These are phyloP conservation scores for Idaea straminata DNA, from an alignment of 2,888 invertebrate genomes.

Conservation along the genomic window DNA sequence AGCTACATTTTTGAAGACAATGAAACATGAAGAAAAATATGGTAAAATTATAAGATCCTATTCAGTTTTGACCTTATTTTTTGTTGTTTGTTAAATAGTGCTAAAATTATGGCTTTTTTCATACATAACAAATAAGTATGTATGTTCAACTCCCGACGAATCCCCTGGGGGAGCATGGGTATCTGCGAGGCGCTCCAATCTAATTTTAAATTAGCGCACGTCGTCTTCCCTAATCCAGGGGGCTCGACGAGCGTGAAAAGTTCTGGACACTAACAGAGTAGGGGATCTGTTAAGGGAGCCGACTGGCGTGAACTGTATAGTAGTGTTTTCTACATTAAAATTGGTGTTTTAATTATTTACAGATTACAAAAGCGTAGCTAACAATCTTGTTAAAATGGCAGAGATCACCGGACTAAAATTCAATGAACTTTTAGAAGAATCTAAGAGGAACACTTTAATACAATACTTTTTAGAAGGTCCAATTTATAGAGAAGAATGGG, in stretches of 20 bases:
- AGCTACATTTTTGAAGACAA: constrained; percentile 56
- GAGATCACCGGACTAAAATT: constrained; percentile 60
- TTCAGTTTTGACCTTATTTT: no score
- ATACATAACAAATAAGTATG: no score
- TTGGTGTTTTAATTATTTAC: constrained; percentile 1
- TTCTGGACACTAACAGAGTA: no score
- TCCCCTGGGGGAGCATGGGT: no score
- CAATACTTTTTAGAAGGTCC: constrained; percentile 58
- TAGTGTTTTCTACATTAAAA: not conserved
- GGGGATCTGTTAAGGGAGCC: not conserved
- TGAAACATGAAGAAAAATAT: constrained; percentile 56
- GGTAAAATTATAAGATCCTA: constrained; percentile 38
- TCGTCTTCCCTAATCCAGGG: no score
- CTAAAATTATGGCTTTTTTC: no score
- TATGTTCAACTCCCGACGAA: no score
- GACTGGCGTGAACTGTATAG: not conserved
- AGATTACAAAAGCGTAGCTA: constrained; percentile 44
- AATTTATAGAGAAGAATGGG: constrained; percentile 49
- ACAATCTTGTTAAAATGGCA: constrained; percentile 52
- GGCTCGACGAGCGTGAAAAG: no score
- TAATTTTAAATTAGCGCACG: no score
- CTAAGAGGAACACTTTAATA: constrained; percentile 55
- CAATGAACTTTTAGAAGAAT: constrained; percentile 49
- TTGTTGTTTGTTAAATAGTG: no score
- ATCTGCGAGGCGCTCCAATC: no score